Conservation (phyloP, 2,888 invertebrate species). For the Conops quadrifasciatus region DNA sequence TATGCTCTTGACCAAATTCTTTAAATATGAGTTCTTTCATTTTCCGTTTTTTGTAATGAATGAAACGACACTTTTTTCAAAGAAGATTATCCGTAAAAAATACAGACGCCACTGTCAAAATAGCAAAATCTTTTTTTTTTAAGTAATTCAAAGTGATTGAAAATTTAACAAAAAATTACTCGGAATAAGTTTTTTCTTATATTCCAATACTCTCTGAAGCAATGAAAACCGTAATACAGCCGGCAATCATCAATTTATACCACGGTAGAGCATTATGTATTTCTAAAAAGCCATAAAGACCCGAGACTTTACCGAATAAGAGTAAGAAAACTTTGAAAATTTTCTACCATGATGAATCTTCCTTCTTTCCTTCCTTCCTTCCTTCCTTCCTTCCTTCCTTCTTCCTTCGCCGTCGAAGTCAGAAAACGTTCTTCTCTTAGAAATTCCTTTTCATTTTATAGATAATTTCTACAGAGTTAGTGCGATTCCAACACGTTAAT, state of each 20-base stretch:
- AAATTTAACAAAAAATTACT: too few species aligned
- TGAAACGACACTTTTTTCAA: too few species aligned
- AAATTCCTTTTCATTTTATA: slow-evolving; percentile 54
- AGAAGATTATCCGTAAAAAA: too few species aligned
- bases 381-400: not conserved
- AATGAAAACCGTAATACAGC: not conserved
- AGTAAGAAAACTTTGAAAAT: slow-evolving; percentile 44
- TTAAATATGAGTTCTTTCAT: too few species aligned
- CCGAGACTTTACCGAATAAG: slow-evolving; percentile 3
- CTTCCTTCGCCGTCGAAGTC: slow-evolving; percentile 30
- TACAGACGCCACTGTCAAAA: too few species aligned
- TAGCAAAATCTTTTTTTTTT: too few species aligned
- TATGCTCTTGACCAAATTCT: too few species aligned
- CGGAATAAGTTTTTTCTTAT: too few species aligned
- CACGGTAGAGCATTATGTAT: not conserved
- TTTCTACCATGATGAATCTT: too few species aligned
- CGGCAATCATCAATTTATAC: not conserved
- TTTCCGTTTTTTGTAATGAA: too few species aligned
- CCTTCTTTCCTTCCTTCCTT: slow-evolving; percentile 29
- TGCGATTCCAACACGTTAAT: slow-evolving; percentile 33
- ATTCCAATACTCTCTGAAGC: too few species aligned
- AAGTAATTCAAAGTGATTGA: too few species aligned
- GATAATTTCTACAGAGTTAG: slow-evolving; percentile 47
- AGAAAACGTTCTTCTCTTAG: slow-evolving; percentile 57
- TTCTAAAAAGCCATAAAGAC: not conserved